Evolutionary conservation across 1,140 invertebrate species (phyloP), one percentile per base, ranked within the genome.

Genomic region (Drosophila saltans): DNA sequence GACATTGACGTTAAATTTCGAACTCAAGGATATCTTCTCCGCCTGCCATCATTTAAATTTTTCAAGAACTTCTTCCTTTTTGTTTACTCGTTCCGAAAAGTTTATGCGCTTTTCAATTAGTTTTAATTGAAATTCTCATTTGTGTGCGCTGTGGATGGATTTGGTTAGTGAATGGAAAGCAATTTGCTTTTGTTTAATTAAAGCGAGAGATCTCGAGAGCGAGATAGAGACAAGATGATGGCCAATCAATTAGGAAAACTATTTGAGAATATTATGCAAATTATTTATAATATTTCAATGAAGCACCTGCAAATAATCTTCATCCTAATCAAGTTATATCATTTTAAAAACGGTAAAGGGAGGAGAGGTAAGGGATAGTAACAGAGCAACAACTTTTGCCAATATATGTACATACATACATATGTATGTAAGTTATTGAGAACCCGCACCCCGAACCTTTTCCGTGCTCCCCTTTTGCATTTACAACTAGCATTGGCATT

Each of bases 31-130:
- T 7, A 48, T 66, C 33, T 36, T 1, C 33, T 6, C 33, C 33
- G 4, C 28, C 4, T 16, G 0, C 4, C n/a, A 4, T 16, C 63
- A 52, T 57, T 76, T 76, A 62, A 69, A 79, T 75, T 79, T 72
- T 61, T 66, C 21, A 26, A 4, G 58, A 82, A 83, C 76, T 80
- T 75, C 63, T 69, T 65, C 65, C n/a, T 48, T 80, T 73, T 64
- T 86, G 83, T 85, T 88, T 88, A 70, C 79, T 82, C 72, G 24
- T 61, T 65, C 66, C 58, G 58, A 55, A 70, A 88, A 83, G 85
- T 88, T 88, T 83, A 63, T 80, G 84, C 84, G 71, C 63, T 70
- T 89, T 86, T 89, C 84, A 89, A 88, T 86, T 86, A 86, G 83
- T 86, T 86, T 86, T 86, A 88, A 86, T 86, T 86, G 83, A 83